A percentile compares a stretch with the other conserved stretches of the same genome.
phyloP scores from a whole-genome alignment of 2,113 vertebrate species.

The Nettapus auritus region DNA sequence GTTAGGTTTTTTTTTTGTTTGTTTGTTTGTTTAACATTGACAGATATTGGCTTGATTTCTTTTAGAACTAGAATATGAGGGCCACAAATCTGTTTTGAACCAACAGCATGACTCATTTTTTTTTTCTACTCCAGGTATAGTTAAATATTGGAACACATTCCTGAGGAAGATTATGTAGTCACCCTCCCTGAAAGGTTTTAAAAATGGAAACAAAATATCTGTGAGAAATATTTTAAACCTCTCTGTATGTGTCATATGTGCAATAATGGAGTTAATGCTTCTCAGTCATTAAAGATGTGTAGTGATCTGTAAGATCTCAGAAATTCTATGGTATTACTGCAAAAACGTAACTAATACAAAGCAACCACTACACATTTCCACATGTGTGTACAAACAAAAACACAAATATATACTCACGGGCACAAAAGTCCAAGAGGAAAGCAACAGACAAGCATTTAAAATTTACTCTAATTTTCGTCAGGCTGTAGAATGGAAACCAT shows the following conservation, averaged over 20 bases:
- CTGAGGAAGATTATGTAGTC: not conserved
- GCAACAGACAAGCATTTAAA: not conserved
- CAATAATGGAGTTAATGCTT: not conserved
- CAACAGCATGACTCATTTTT: not conserved
- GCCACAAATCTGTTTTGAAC: not conserved
- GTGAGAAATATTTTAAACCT: not conserved
- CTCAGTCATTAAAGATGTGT: not conserved
- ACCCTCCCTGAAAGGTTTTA: not conserved
- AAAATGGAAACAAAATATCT: not conserved
- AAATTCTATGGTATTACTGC: not conserved
- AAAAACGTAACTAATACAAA: not conserved
- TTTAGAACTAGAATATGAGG: not conserved
- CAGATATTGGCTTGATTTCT: not conserved
- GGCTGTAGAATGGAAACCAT: not conserved
- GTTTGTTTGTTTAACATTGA: not conserved
- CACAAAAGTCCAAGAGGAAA: not conserved
- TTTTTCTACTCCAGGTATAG: not conserved
- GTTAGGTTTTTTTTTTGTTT: no score
- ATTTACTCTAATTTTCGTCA: not conserved
- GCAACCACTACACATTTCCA: not conserved
- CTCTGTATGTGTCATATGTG: not conserved
- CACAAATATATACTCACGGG: not conserved
- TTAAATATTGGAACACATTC: not conserved
- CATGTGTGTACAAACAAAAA: not conserved
- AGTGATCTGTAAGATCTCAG: not conserved